A percentile compares a stretch with the other conserved stretches of the same genome.
Conservation (phyloP, 2,113 vertebrate species). For the Strix uralensis region DNA sequence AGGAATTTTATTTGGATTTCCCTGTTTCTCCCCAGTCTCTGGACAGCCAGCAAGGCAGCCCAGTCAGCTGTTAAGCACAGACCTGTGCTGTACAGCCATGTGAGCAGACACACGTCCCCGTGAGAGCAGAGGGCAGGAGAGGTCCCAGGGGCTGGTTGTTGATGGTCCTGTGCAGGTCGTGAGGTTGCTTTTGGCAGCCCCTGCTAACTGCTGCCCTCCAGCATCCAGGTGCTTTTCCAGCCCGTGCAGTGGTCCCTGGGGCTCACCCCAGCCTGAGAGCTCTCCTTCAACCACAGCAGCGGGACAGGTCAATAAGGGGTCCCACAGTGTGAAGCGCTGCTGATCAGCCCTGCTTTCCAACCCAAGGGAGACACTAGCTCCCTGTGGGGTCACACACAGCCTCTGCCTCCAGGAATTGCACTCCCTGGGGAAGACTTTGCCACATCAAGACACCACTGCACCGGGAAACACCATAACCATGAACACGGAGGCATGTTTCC, state of each 20-base stretch:
- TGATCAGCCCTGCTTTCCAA: background rate
- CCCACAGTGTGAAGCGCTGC: background rate
- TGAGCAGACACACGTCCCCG: fast-evolving
- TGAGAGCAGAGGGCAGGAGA: background rate
- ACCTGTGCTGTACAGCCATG: fast-evolving
- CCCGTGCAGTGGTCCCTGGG: fast-evolving
- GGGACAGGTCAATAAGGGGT: background rate
- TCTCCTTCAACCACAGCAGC: background rate
- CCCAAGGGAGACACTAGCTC: background rate
- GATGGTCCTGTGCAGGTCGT: background rate
- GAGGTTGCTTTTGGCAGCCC: background rate
- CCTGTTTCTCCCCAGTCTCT: background rate
- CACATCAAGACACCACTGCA: background rate
- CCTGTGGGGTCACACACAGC: background rate
- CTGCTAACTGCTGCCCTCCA: background rate
- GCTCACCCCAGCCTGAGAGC: background rate
- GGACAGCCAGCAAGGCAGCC: background rate
- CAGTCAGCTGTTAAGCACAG: fast-evolving
- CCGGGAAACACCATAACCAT: background rate
- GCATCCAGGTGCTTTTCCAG: background rate
- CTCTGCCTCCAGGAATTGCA: background rate
- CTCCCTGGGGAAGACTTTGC: fast-evolving
- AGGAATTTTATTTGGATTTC: background rate
- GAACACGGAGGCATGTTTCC: background rate
- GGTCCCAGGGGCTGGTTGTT: background rate